Evolutionary conservation across 2,113 vertebrate genomes (phyloP).

Genomic region (Struthidea cinerea): DNA sequence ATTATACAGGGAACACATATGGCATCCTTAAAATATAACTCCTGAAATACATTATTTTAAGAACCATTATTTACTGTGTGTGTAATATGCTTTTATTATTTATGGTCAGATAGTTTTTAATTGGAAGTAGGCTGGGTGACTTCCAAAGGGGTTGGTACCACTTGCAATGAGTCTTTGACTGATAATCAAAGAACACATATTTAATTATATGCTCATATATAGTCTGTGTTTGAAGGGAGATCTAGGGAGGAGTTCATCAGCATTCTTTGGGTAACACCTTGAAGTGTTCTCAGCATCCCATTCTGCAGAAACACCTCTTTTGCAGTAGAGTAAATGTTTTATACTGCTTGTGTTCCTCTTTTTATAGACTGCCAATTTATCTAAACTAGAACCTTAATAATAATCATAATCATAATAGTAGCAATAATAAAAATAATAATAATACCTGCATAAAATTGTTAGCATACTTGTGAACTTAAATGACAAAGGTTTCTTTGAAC

Average conservation of each 20-base stretch:
- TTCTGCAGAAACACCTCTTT: background rate
- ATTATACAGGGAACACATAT: conserved; percentile 46
- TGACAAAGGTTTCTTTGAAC: background rate
- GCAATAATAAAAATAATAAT: no score
- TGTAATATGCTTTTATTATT: conserved; percentile 67
- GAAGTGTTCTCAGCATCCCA: background rate
- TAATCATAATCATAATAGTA: no score
- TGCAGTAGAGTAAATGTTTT: background rate
- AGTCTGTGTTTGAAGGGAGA: background rate
- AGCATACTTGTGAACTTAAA: background rate
- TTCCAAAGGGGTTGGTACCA: conserved; percentile 30
- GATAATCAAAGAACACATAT: background rate
- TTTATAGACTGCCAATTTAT: background rate
- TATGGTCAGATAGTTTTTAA: conserved; percentile 67
- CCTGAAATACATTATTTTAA: conserved; percentile 59
- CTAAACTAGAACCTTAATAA: background rate
- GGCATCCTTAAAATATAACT: conserved; percentile 43
- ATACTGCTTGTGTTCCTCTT: background rate
- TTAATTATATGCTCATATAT: background rate
- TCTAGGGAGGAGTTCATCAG: background rate
- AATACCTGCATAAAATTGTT: background rate
- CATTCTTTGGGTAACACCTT: background rate
- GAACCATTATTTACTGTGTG: conserved; percentile 62
- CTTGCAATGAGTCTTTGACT: background rate
- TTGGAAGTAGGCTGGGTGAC: conserved; percentile 48